Evolutionary conservation across 1,140 invertebrate genomes (phyloP), one percentile per base, ranked within the genome.

Genomic region (Drosophila dunni): DNA sequence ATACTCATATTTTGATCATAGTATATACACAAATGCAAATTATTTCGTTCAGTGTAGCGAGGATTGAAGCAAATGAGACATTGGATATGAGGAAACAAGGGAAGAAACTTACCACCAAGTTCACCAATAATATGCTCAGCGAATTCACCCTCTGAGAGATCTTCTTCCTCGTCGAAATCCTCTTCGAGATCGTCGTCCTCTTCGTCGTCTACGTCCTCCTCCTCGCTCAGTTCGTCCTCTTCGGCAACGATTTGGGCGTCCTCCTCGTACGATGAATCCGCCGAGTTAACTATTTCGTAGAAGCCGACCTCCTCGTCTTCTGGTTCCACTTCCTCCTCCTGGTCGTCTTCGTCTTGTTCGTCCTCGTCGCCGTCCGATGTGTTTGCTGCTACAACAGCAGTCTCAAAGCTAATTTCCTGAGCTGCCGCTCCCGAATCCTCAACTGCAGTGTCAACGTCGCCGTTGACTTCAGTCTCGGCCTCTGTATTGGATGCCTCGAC

Each of bases 221-320:
- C 89, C 15, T 89, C 89, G 56, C 72, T 89, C n/a, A 90, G 69
- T 57, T 91, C 88, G 75, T 91, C 88, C 42, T 88, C 90, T 48
- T 90, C 89, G 46, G 85, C 89, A 74, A 85, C 79, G 34, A 89
- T 89, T 68, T 90, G 85, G 17, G 82, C 72, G 81, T 91, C 84
- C 20, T 91, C 90, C 33, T 79, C 81, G 84, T 91, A 89, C 13
- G 84, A 88, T 51, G 83, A 88, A 65, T 88, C 79, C 9, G 77
- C 84, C 7, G 83, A 82, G 73, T 86, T 88, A 34, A 82, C 79
- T 63, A 86, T 88, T 45, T 84, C 84, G 78, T 85, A 84, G 63
- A 91, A 79, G 15, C 78, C 78, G 53, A 81, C 90, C 46, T 90
- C 90, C 20, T 75, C 80, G 13, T 67, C 72, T 36, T 90, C 81